phyloP scores from a whole-genome alignment of 2,797 vertebrate genomes.

The Perodicticus potto region DNA sequence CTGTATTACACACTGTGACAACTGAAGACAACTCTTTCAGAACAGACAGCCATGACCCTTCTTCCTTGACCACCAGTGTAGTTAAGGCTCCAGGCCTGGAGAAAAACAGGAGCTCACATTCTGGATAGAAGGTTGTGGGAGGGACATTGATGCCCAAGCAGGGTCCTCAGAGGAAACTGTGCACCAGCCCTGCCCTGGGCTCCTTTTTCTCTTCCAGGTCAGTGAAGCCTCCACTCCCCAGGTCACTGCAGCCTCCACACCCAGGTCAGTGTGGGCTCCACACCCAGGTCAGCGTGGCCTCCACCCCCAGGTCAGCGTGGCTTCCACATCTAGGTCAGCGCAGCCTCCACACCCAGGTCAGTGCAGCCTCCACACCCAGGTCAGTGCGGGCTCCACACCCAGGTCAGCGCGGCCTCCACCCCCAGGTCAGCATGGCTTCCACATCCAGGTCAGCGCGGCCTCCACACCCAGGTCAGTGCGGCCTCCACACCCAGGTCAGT shows the following conservation, averaged over 20 bases:
- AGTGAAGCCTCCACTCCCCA: too few relatives aligned
- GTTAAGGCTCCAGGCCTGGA: background rate
- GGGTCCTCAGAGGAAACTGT: background rate
- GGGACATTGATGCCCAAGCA: accelerated
- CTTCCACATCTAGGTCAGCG: too few relatives aligned
- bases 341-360: background rate
- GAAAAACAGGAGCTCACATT: background rate
- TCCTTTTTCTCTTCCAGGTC: background rate
- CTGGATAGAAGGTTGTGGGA: accelerated
- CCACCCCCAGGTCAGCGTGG: background rate
- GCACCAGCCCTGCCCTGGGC: too few relatives aligned
- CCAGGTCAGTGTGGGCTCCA: background rate
- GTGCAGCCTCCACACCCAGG: too few relatives aligned
- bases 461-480: too few relatives aligned
- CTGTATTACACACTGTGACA: accelerated
- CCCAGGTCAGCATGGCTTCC: too few relatives aligned
- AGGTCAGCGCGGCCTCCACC: background rate
- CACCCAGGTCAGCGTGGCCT: too few relatives aligned
- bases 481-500: background rate
- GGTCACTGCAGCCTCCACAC: too few relatives aligned
- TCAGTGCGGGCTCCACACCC: too few relatives aligned
- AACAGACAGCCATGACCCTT: too few relatives aligned
- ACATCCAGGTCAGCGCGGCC: background rate
- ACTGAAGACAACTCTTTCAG: background rate
- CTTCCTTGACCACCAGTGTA: accelerated